A percentile compares a stretch with the other conserved stretches of the same genome.
Evolutionary conservation across 2,797 vertebrate species (phyloP).

Genomic region (Ambastaia sidthimunki): DNA sequence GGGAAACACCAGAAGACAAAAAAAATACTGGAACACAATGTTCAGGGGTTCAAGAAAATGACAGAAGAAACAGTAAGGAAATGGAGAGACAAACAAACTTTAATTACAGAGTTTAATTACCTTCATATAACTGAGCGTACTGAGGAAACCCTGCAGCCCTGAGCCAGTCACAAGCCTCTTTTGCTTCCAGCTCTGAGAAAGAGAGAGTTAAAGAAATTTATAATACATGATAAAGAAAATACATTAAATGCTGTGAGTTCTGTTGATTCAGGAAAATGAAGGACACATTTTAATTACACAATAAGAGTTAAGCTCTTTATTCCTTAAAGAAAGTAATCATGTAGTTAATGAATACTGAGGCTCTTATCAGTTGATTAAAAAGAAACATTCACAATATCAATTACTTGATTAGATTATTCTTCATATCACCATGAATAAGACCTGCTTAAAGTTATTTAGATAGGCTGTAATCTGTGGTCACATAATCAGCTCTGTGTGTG

Average conservation of each 20-base stretch:
- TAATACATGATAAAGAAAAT: background rate
- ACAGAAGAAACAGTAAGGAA: conserved; percentile 2
- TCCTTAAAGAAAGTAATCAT: background rate
- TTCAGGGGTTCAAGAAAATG: background rate
- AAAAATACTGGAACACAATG: conserved; percentile 18
- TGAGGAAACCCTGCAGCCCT: conserved; percentile 82
- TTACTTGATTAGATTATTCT: background rate
- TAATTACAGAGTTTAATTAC: conserved; percentile 66
- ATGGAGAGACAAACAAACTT: background rate
- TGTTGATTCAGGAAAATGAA: conserved; percentile 3
- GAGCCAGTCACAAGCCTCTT: conserved; percentile 82
- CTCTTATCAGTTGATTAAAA: conserved; percentile 6
- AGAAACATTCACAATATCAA: conserved; percentile 7
- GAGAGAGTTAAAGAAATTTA: conserved; percentile 21
- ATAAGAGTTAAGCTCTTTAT: conserved; percentile 9
- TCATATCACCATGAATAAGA: background rate
- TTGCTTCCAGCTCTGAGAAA: conserved; percentile 81
- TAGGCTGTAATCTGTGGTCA: background rate
- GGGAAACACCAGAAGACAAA: background rate
- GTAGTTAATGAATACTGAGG: background rate
- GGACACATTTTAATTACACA: background rate
- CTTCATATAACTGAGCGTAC: conserved; percentile 86
- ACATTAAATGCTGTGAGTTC: background rate
- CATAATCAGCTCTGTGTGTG: background rate
- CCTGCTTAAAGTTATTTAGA: background rate